These are phyloP conservation scores for Phrixothrix hirtus DNA, from an alignment of 2,888 invertebrate species.

Conservation along the genomic window DNA sequence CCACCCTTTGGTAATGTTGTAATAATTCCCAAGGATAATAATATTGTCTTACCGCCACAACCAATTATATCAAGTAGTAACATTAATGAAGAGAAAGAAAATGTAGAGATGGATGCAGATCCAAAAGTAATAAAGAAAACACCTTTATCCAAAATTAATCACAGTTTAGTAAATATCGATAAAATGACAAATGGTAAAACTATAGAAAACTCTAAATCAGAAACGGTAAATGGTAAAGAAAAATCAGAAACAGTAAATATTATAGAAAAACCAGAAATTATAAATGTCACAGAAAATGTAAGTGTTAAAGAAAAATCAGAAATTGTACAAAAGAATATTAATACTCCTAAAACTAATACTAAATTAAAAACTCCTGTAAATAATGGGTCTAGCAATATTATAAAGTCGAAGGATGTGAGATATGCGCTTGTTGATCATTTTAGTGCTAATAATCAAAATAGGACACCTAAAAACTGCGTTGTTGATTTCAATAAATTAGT, in stretches of 20 bases:
- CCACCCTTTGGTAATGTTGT: background rate
- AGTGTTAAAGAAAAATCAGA: background rate
- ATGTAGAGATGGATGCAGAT: background rate
- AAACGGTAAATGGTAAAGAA: background rate
- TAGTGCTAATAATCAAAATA: background rate
- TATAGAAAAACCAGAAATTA: background rate
- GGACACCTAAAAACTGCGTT: background rate
- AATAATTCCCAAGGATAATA: no score
- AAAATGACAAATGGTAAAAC: background rate
- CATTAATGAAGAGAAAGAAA: background rate
- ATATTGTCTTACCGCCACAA: background rate
- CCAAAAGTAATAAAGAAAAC: background rate
- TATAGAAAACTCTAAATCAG: background rate
- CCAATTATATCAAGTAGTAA: background rate
- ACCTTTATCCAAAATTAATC: background rate
- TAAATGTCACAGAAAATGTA: background rate
- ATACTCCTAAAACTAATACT: background rate
- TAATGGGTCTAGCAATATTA: background rate
- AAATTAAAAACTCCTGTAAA: background rate
- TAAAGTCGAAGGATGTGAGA: background rate
- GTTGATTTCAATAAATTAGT: constrained; percentile 28
- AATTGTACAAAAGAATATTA: background rate
- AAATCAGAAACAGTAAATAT: background rate
- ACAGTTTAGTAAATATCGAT: background rate
- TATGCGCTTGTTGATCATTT: constrained; percentile 13